These are phyloP conservation scores for Drosophila paramelanica DNA, from an alignment of 2,888 invertebrate species.

Conservation along the genomic window DNA sequence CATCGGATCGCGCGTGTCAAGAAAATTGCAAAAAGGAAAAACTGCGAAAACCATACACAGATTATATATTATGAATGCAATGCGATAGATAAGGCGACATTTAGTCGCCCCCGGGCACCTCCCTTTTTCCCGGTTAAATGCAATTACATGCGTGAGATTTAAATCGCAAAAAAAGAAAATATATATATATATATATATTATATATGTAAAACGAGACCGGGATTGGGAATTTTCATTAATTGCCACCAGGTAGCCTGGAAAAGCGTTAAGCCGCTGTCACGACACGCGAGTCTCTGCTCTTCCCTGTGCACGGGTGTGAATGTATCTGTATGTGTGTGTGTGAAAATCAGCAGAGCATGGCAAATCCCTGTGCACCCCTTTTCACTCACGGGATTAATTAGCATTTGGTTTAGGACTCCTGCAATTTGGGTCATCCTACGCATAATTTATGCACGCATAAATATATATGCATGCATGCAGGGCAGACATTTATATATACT, in stretches of 20 bases:
- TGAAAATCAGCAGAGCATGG: slow-evolving; percentile 72
- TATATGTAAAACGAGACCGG: neutral
- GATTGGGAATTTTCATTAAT: slow-evolving; percentile 2
- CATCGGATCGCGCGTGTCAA: slow-evolving; percentile 61
- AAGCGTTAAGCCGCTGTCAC: slow-evolving; percentile 44
- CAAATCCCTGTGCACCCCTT: slow-evolving; percentile 54
- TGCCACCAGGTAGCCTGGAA: slow-evolving; percentile 49
- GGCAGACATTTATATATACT: neutral
- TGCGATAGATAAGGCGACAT: slow-evolving; percentile 47
- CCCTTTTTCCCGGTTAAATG: slow-evolving; percentile 19
- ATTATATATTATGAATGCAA: neutral
- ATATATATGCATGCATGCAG: neutral
- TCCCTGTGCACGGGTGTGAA: neutral
- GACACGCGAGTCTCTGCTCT: slow-evolving; percentile 48
- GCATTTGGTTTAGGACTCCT: slow-evolving; percentile 64
- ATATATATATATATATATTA: no score
- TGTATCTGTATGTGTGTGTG: slow-evolving; percentile 65
- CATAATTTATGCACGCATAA: slow-evolving; percentile 41
- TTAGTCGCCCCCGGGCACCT: slow-evolving; percentile 21
- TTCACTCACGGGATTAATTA: slow-evolving; percentile 72
- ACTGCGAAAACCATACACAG: slow-evolving; percentile 36
- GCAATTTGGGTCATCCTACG: slow-evolving; percentile 42
- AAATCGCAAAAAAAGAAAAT: slow-evolving; percentile 45
- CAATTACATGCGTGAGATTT: slow-evolving; percentile 79
- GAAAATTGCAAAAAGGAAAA: slow-evolving; percentile 18